Base-by-base conservation (phyloP, 2,888 invertebrate species). In the Agonopterix alstromeriana region DNA sequence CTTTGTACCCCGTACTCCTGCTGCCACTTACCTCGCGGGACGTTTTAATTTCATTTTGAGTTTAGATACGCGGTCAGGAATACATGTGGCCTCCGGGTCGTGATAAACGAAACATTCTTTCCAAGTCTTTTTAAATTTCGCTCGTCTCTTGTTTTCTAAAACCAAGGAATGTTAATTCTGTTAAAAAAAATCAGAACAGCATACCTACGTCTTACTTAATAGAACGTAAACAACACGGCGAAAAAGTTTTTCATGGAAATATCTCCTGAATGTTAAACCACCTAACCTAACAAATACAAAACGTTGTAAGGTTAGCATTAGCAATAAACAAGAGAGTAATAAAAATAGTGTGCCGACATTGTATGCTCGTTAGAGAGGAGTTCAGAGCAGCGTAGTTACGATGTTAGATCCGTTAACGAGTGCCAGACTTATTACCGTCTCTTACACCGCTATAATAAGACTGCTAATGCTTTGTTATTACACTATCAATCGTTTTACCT, bases 41-140 rank as follows among this genome's bases (percentile, higher is more conserved):
- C 81, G 81, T 81, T 86, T 85, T 86, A 85, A 85, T 86, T 85
- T 83, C 77, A 77, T 80, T 81, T 78, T 70, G 70, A 75, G 77
- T 27, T 27, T 27, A 27, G 27, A 27, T 27, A 27, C 27, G 27
- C 27, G 27, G 27, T 27, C 27, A 76, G 77, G 77, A 77, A 70
- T 73, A 69, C 69, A 66, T 27, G 57, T 47, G 54, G 52, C 48
- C 54, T 53, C 56, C 57, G 9, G n/a, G 11, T 11, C 10, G 12
- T 10, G 17, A 17, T 1, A 12, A 38, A 10, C 0, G 10, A n/a
- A 10, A 38, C 10, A 38, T 10, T 38, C 38, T 10, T 41, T 41
- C 7, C 41, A 42, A 27, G 7, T 27, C 27, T 27, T 27, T 27
- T 27, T 27, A 27, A 5, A 2, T 5, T 27, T 27, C 5, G 7